A percentile compares a stretch with the other conserved stretches of the same genome.
These are phyloP conservation scores for Drosophila maculinotata DNA, from an alignment of 2,888 invertebrate genomes.

Conservation along the genomic window DNA sequence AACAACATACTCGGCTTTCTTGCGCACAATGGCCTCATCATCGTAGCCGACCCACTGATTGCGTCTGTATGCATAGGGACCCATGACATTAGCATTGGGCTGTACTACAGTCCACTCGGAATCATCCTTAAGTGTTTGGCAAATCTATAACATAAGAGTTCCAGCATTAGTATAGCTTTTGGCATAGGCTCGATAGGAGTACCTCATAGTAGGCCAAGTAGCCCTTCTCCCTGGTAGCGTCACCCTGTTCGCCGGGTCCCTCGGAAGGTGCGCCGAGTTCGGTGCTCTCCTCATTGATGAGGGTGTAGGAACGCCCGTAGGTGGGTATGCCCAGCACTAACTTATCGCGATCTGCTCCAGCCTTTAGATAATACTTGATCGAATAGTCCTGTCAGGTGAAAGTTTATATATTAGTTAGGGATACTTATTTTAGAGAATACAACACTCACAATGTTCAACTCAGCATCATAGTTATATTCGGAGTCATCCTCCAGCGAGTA, in stretches of 20 bases:
- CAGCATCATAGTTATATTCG: slow-evolving; percentile 94
- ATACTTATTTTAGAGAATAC: too few species aligned
- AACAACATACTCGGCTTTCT: slow-evolving; percentile 94
- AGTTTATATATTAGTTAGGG: not conserved
- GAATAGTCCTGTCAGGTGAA: slow-evolving; percentile 90
- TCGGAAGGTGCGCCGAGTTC: slow-evolving; percentile 95
- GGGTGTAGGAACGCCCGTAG: slow-evolving; percentile 95
- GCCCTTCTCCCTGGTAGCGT: slow-evolving; percentile 96
- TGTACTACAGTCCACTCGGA: slow-evolving; percentile 92
- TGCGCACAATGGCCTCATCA: slow-evolving; percentile 92
- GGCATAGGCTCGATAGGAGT: slow-evolving; percentile 30
- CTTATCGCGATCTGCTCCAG: slow-evolving; percentile 92
- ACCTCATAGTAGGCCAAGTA: slow-evolving; percentile 97
- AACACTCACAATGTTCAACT: slow-evolving; percentile 93
- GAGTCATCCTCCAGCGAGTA: slow-evolving; percentile 91
- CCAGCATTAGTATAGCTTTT: not conserved
- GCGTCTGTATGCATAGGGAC: slow-evolving; percentile 94
- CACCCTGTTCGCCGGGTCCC: slow-evolving; percentile 95
- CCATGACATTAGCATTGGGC: slow-evolving; percentile 93
- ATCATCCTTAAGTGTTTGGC: slow-evolving; percentile 91
- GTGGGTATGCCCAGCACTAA: slow-evolving; percentile 94
- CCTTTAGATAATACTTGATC: slow-evolving; percentile 91
- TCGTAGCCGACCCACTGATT: slow-evolving; percentile 98
- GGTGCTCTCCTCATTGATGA: slow-evolving; percentile 93
- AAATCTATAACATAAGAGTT: slow-evolving; percentile 88